Evolutionary conservation across 2,113 vertebrate species (phyloP), one percentile per base, ranked within the genome.

Genomic region (Hippoglossus stenolepis): DNA sequence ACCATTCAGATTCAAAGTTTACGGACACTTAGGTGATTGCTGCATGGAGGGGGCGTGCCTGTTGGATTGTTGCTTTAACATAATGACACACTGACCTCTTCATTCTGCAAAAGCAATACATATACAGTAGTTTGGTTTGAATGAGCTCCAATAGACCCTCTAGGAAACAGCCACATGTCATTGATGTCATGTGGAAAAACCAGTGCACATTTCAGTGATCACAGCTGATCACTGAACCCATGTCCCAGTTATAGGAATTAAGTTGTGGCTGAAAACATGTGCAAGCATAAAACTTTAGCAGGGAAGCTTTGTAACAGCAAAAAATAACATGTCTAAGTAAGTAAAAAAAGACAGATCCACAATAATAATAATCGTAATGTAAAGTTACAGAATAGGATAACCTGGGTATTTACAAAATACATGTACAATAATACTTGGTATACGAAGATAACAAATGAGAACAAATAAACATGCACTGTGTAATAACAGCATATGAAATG

Each of bases 141-240:
- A 47, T 63, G 2, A 57, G 40, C 59, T 56, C 43, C 28, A 17
- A 43, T 17, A 49, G 28, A 23, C 31, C 20, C 10, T 21, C 12
- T 35, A 68, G 49, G 24, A 40, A 59, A 38, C 3, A 20, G 7
- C 47, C 57, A 61, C 43, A 65, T 68, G 61, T 68, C 10, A 49
- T 18, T 10, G 24, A 47, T 47, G 35, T 4, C 56, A 11, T 56
- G 53, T 15, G 12, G 57, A 18, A 45, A 47, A 79, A 43, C 13
- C 21, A 7, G 12, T 43, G 62, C 40, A 40, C 45, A 47, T 15
- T 3, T n/a, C n/a, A n/a, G n/a, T n/a, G n/a, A 43, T 35, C 35
- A 35, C 62, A 18, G 21, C 21, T 10, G 7, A 24, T 45, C 21
- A 17, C 38, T n/a, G 20, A 13, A 40, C n/a, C 2, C 6, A 9